Evolutionary conservation across 2,888 invertebrate genomes (phyloP).

Genomic region (Saturnia pavonia): DNA sequence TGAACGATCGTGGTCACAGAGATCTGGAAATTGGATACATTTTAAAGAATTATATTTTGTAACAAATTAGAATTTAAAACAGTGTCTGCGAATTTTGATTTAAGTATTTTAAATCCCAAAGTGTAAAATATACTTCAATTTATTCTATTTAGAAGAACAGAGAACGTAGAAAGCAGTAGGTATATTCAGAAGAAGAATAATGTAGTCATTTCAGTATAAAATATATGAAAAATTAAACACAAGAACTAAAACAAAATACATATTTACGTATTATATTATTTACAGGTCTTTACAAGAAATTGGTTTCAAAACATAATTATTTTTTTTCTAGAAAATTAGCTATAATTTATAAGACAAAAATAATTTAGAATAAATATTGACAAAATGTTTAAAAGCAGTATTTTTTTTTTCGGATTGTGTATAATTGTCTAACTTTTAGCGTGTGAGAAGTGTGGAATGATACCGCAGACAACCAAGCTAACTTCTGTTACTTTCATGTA

Average conservation of each 20-base stretch:
- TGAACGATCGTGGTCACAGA: slow-evolving; percentile 82
- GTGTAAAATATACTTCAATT: not conserved
- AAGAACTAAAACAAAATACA: not conserved
- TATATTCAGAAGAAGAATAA: not conserved
- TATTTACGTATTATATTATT: not conserved
- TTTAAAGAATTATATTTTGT: not conserved
- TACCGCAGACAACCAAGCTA: too few relatives aligned
- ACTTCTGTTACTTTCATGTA: too few relatives aligned
- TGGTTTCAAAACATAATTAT: not conserved
- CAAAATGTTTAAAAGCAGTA: too few relatives aligned
- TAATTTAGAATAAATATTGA: too few relatives aligned
- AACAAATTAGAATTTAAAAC: not conserved
- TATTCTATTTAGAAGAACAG: not conserved
- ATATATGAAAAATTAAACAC: not conserved
- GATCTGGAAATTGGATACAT: slow-evolving; percentile 53
- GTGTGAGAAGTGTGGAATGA: too few relatives aligned
- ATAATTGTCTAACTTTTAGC: too few relatives aligned
- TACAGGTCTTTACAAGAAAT: not conserved
- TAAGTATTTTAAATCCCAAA: not conserved
- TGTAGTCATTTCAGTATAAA: not conserved
- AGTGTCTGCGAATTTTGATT: not conserved
- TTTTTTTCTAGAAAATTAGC: too few relatives aligned
- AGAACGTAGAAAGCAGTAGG: not conserved
- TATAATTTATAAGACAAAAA: too few relatives aligned
- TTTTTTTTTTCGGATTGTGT: too few relatives aligned